Conservation (phyloP, 2,113 vertebrate species). For the Gopherus evgoodei region DNA sequence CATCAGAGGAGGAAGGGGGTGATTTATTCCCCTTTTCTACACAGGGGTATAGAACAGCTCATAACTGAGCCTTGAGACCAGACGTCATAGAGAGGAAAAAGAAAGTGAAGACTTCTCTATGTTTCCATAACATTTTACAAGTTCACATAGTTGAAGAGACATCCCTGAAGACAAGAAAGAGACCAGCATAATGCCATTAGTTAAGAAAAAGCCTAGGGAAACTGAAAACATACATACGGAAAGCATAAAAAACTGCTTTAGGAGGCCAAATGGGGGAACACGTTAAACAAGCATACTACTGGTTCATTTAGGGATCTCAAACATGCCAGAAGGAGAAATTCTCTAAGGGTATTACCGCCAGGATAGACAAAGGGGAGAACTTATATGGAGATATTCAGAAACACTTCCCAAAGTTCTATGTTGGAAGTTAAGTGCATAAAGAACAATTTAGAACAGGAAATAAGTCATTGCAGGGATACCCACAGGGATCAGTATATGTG, state of each 20-base stretch:
- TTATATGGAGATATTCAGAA: conserved; percentile 20
- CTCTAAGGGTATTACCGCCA: conserved; percentile 25
- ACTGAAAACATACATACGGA: not conserved
- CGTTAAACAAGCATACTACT: conserved; percentile 43
- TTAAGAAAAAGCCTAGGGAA: conserved; percentile 15
- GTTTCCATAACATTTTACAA: not conserved
- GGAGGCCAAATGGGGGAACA: not conserved
- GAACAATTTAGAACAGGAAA: conserved; percentile 40
- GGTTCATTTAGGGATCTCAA: conserved; percentile 50
- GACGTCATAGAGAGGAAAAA: not conserved
- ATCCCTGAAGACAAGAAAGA: conserved; percentile 23
- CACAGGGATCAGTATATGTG: conserved; percentile 6
- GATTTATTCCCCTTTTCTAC: not conserved
- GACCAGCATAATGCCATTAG: conserved; percentile 36
- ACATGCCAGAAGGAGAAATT: conserved; percentile 35
- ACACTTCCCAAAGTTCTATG: not conserved
- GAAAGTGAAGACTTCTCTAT: not conserved
- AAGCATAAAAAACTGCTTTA: conserved; percentile 48
- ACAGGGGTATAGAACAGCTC: not conserved
- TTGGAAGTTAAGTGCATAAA: not conserved
- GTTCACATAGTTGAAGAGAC: not conserved
- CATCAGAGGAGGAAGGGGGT: not conserved
- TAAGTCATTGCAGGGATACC: not conserved
- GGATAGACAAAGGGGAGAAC: conserved; percentile 20
- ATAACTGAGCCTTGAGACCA: not conserved